phyloP scores from a whole-genome alignment of 1,140 invertebrate genomes.

The Aphidius gifuensis region DNA sequence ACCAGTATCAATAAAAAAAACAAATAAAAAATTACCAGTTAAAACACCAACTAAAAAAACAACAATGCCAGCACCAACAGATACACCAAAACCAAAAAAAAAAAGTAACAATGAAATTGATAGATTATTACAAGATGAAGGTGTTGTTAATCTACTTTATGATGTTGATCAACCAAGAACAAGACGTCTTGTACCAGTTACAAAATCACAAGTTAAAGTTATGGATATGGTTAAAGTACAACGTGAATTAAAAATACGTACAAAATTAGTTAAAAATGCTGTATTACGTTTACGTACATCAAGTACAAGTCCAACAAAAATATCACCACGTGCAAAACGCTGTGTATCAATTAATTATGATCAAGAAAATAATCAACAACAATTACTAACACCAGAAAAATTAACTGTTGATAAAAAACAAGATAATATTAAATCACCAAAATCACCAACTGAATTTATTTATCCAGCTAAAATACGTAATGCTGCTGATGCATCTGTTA shows the following conservation, averaged over 20 bases:
- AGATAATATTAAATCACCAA: constrained; percentile 45
- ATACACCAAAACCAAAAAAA: constrained; percentile 45
- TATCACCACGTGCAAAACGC: constrained; percentile 54
- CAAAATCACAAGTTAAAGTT: constrained; percentile 54
- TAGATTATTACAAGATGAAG: constrained; percentile 76
- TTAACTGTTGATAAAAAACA: constrained; percentile 29
- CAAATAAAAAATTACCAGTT: constrained; percentile 2
- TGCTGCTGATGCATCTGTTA: constrained; percentile 71
- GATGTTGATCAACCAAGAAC: constrained; percentile 64
- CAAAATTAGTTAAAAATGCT: constrained; percentile 58
- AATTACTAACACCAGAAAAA: constrained; percentile 17
- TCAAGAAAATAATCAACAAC: constrained; percentile 47
- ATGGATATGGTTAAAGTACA: constrained; percentile 56
- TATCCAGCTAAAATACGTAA: constrained; percentile 58
- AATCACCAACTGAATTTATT: constrained; percentile 58
- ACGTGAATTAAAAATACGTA: constrained; percentile 46
- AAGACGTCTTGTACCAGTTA: constrained; percentile 52
- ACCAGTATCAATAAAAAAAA: constrained; percentile 20
- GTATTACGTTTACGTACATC: constrained; percentile 53
- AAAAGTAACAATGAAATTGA: constrained; percentile 71
- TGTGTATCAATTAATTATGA: constrained; percentile 42
- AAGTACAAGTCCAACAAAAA: constrained; percentile 28
- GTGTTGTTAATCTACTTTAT: constrained; percentile 80
- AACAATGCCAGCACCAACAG: constrained; percentile 20
- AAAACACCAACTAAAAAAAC: constrained; percentile 18